A percentile compares a stretch with the other conserved stretches of the same genome.
Conservation (phyloP, 1,140 invertebrate species). For the Calliopsis andreniformis region DNA sequence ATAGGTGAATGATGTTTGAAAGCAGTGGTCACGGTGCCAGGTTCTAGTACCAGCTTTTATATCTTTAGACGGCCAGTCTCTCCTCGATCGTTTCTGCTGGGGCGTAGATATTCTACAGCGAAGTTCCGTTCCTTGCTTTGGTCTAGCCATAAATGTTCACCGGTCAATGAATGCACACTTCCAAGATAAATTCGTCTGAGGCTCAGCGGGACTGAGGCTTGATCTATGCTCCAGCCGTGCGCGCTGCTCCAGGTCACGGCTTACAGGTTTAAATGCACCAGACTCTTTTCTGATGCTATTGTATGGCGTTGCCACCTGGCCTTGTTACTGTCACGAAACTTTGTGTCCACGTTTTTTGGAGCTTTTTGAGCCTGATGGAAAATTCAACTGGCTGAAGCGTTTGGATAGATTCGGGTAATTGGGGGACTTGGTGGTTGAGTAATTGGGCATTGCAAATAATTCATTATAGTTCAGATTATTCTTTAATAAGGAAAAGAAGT, state of each 20-base stretch:
- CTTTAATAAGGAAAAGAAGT: no score
- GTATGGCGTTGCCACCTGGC: slow-evolving; percentile 8
- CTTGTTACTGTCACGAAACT: background rate
- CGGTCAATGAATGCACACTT: background rate
- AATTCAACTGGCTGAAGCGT: background rate
- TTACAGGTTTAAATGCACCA: slow-evolving; percentile 25
- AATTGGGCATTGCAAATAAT: no score
- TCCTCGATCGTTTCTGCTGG: no score
- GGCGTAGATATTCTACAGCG: background rate
- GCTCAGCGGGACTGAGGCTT: background rate
- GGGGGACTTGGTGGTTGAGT: no score
- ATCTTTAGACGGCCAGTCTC: background rate
- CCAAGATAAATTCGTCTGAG: slow-evolving; percentile 6
- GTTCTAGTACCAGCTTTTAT: background rate
- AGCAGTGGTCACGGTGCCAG: background rate
- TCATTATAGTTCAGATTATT: no score
- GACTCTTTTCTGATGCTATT: slow-evolving; percentile 22
- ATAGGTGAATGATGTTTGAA: background rate
- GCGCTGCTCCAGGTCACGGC: slow-evolving; percentile 3
- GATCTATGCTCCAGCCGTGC: background rate
- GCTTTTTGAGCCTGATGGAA: background rate
- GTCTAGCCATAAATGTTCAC: background rate
- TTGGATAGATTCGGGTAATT: no score
- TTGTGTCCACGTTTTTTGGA: background rate
- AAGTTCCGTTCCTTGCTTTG: background rate